A percentile compares a stretch with the other conserved stretches of the same genome.
These are phyloP conservation scores for Melanotaenia maccullochi DNA, from an alignment of 2,797 vertebrate genomes.

Conservation along the genomic window DNA sequence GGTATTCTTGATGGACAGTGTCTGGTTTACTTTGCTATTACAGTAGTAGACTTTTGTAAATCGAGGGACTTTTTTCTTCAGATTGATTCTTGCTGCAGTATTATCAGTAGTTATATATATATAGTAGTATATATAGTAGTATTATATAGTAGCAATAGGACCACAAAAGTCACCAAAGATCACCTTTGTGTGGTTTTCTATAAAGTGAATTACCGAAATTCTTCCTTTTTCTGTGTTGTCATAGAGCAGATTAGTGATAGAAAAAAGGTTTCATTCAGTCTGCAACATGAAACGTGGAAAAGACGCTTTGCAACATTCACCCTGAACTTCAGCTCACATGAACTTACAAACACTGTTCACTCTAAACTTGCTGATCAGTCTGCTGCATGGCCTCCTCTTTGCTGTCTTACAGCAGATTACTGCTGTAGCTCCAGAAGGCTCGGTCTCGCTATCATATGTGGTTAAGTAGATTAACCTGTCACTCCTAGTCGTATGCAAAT, in stretches of 20 bases:
- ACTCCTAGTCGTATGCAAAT: slow-evolving; percentile 24
- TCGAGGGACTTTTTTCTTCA: neutral
- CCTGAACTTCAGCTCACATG: neutral
- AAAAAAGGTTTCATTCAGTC: neutral
- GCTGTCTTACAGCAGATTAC: slow-evolving; percentile 49
- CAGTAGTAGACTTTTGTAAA: neutral
- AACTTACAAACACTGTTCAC: neutral
- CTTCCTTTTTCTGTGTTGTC: too few relatives aligned
- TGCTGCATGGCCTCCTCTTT: neutral
- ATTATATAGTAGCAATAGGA: too few relatives aligned
- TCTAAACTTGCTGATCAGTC: slow-evolving; percentile 9
- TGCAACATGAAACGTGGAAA: neutral
- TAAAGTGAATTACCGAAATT: too few relatives aligned
- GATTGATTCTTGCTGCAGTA: neutral
- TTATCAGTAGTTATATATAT: neutral
- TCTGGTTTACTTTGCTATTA: neutral
- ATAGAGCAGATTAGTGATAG: too few relatives aligned
- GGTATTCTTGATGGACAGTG: neutral
- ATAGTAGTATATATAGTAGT: too few relatives aligned
- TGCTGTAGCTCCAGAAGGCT: slow-evolving; percentile 50
- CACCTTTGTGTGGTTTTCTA: too few relatives aligned
- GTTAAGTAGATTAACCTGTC: slow-evolving; percentile 63
- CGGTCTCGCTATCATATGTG: slow-evolving; percentile 2
- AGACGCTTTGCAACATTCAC: neutral
- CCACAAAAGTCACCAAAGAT: too few relatives aligned